These are phyloP conservation scores for Raja brachyura DNA, from an alignment of 2,113 vertebrate genomes.

Conservation along the genomic window DNA sequence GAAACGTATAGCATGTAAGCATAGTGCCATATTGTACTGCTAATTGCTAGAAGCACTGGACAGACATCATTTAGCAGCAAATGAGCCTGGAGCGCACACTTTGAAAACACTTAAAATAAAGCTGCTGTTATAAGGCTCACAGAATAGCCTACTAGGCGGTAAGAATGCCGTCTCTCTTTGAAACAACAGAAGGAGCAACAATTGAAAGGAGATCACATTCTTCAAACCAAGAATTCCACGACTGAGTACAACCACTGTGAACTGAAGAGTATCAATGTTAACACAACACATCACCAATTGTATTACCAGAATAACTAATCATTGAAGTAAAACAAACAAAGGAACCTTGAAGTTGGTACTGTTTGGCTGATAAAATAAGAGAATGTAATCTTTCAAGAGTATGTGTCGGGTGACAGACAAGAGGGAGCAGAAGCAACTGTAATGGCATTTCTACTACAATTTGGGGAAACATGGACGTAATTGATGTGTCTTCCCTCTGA, in stretches of 20 bases:
- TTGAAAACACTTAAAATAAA: constrained; percentile 17
- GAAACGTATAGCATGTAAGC: neutral
- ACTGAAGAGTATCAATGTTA: neutral
- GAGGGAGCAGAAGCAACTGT: neutral
- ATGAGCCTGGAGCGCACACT: neutral
- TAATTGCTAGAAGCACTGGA: constrained; percentile 15
- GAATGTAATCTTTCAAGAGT: neutral
- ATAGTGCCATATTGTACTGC: neutral
- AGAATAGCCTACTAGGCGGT: neutral
- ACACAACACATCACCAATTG: neutral
- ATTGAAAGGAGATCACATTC: neutral
- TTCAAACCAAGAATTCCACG: neutral
- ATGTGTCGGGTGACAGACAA: neutral
- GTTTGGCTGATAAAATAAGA: neutral
- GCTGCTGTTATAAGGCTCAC: neutral
- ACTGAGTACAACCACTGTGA: neutral
- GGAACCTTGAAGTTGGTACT: neutral
- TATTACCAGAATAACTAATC: neutral
- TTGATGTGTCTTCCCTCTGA: neutral
- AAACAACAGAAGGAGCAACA: neutral
- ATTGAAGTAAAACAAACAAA: neutral
- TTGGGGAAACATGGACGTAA: too few relatives aligned
- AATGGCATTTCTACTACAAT: neutral
- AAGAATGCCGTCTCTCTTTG: neutral
- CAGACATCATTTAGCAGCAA: constrained; percentile 19